A percentile compares a stretch with the other conserved stretches of the same genome.
These are phyloP conservation scores for Lamproptera curius DNA, from an alignment of 2,888 invertebrate species.

Conservation along the genomic window DNA sequence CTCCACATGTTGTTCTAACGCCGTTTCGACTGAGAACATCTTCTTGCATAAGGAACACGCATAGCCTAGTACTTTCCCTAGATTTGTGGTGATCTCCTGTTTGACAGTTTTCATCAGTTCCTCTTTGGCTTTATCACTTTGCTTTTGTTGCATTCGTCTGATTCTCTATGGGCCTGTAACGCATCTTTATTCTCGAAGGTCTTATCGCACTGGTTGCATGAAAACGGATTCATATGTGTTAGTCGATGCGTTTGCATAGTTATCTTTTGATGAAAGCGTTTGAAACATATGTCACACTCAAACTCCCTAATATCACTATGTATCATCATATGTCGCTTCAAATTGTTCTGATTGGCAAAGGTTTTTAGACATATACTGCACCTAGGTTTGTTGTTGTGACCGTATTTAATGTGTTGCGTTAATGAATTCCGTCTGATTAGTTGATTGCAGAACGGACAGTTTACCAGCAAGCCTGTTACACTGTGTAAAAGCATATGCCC, in stretches of 20 bases:
- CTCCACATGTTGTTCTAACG: constrained; percentile 65
- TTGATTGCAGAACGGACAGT: constrained; percentile 65
- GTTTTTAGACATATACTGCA: constrained; percentile 64
- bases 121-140: constrained; percentile 54
- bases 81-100: constrained; percentile 59
- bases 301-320: constrained; percentile 66
- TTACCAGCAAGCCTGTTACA: constrained; percentile 46
- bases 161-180: constrained; percentile 46
- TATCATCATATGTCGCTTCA: constrained; percentile 73
- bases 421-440: constrained; percentile 56
- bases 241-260: constrained; percentile 71
- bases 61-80: constrained; percentile 61
- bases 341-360: constrained; percentile 69
- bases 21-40: constrained; percentile 67
- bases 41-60: constrained; percentile 69
- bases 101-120: constrained; percentile 67
- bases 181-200: constrained; percentile 48
- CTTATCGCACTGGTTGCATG: constrained; percentile 57
- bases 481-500: constrained; percentile 69
- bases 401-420: constrained; percentile 69
- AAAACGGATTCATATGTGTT: constrained; percentile 57
- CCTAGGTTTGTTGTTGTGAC: constrained; percentile 63
- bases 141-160: constrained; percentile 46
- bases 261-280: constrained; percentile 68
- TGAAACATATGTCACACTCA: constrained; percentile 67